A percentile compares a stretch with the other conserved stretches of the same genome.
Conservation (phyloP, 2,888 invertebrate species). For the Drosophila koepferae region DNA sequence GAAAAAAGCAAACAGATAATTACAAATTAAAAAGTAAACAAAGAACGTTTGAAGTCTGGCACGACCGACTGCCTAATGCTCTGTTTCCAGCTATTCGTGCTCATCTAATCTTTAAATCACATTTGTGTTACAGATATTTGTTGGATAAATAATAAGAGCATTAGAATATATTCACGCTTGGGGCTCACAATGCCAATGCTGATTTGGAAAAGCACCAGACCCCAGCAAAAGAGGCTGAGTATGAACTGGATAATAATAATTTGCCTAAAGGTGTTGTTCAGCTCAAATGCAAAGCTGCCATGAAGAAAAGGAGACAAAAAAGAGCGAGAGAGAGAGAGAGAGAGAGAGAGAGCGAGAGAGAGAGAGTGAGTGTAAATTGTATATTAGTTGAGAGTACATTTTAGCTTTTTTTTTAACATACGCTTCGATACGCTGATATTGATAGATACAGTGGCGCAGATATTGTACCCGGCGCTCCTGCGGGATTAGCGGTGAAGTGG, state of each 20-base stretch:
- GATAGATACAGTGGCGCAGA: conserved; percentile 73
- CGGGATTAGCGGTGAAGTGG: conserved; percentile 75
- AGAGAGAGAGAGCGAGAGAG: neutral
- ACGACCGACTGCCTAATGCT: neutral
- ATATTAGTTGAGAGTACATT: neutral
- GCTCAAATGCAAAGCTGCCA: conserved; percentile 65
- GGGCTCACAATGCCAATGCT: conserved; percentile 73
- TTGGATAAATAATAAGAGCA: neutral
- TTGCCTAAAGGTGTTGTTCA: conserved; percentile 73
- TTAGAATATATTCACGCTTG: neutral
- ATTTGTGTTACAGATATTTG: neutral
- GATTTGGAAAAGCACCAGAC: conserved; percentile 75
- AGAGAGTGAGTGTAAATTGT: neutral
- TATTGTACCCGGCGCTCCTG: conserved; percentile 68
- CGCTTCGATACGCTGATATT: conserved; percentile 72
- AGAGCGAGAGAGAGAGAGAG: neutral
- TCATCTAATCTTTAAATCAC: neutral
- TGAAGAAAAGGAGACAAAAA: neutral
- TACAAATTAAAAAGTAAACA: neutral
- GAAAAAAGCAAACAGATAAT: neutral
- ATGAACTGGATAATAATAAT: conserved; percentile 77
- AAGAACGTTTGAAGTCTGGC: neutral
- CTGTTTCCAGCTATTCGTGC: neutral
- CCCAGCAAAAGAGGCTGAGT: conserved; percentile 73
- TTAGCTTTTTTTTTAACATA: conserved; percentile 28